Base-by-base conservation (phyloP, 2,888 invertebrate species). In the Pardosa pseudoannulata region DNA sequence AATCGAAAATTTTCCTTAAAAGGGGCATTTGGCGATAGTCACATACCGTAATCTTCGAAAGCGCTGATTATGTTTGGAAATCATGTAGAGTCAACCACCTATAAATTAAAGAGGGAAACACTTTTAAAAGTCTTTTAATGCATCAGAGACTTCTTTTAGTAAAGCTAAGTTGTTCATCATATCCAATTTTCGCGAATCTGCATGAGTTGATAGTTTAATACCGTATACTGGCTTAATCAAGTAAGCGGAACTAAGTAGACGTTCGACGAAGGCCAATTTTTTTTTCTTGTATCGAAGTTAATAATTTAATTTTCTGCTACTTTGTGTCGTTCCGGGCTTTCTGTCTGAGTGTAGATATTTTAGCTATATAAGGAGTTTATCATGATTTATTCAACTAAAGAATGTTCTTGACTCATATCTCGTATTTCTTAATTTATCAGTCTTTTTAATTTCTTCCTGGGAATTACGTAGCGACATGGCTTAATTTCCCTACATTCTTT, bases 181-280 rank as follows among this genome's bases (percentile, higher is more conserved):
- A 46, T 46, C 16, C 41, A 64, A 32, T 32, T 62, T 29, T 62
- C 50, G n/a, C 6, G 13, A 31, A 62, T 70, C 79, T 36, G 28
- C 39, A 56, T 62, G 50, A 41, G 36, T 19, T 62, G 29, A 29
- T 56, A 36, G 79, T 13, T 6, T 28, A 79, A 70, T 70, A 36
- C 19, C 19, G 56, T 50, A 71, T 36, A 70, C 70, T 71, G 39
- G 32, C 65, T 65, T 41, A 36, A 28, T 50, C 50, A 67, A 67
- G 72, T 73, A 71, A 79, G 80, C 80, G 50, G 80, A 80, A 80
- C 80, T 80, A 80, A 80, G 64, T 80, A 32, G 79, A 28, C 62
- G 67, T 73, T 28, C 28, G 62, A 31, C n/a, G 64, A 31, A 31
- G n/a, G 64, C 13, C 13, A n/a, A n/a, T n/a, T n/a, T 62, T 62